These are phyloP conservation scores for Lasioglossum baleicum DNA, from an alignment of 1,140 invertebrate genomes.

Conservation along the genomic window DNA sequence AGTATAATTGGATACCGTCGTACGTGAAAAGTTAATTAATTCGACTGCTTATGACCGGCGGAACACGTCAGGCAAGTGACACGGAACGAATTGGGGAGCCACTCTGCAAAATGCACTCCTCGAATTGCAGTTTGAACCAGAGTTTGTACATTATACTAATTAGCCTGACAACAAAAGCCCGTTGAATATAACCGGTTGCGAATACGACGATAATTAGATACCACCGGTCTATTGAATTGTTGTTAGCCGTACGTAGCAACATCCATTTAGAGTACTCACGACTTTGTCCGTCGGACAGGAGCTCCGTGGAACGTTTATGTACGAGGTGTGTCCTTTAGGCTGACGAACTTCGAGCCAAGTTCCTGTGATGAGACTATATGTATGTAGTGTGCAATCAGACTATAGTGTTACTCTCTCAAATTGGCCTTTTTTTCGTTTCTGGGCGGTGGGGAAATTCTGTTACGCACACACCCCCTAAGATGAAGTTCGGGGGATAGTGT, in stretches of 20 bases:
- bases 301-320: no score
- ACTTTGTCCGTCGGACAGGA: constrained; percentile 18
- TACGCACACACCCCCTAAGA: no score
- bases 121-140: constrained; percentile 5
- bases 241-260: constrained; percentile 19
- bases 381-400: no score
- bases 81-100: neutral
- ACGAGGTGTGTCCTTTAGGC: no score
- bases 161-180: constrained; percentile 15
- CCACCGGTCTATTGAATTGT: constrained; percentile 25
- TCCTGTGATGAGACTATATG: no score
- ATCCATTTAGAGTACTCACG: constrained; percentile 11
- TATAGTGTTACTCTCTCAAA: no score
- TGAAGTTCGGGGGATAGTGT: no score
- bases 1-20: neutral
- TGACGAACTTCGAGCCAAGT: no score
- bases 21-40: neutral
- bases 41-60: neutral
- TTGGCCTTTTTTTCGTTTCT: no score
- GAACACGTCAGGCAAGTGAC: neutral
- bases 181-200: neutral
- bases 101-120: neutral
- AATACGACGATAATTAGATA: constrained; percentile 37
- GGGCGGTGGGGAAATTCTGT: no score
- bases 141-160: constrained; percentile 17